Conservation (phyloP, 64 coral and sea anemone genomes). For the Pachyseris speciosa region DNA sequence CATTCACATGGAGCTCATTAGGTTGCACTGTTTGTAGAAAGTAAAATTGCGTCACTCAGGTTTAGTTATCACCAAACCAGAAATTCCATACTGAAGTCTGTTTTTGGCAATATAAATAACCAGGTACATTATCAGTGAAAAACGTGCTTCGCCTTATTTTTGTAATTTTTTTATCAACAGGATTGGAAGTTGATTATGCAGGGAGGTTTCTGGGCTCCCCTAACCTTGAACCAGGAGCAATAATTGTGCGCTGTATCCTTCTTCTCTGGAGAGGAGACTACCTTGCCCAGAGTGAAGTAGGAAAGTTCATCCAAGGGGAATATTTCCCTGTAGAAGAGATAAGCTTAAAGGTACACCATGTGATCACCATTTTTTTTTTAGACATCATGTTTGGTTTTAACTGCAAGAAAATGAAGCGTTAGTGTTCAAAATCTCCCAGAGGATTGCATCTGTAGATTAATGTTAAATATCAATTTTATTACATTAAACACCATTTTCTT, state of each 20-base stretch:
- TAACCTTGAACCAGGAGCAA: not conserved
- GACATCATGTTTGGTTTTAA: no score
- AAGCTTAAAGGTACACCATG: constrained; percentile 20
- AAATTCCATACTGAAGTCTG: no score
- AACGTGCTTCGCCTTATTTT: not conserved
- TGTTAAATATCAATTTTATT: no score
- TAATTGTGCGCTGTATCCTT: not conserved
- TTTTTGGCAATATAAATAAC: not conserved
- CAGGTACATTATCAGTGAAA: not conserved
- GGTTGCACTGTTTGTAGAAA: no score
- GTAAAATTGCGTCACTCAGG: no score
- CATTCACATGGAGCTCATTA: no score
- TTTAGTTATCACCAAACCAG: no score
- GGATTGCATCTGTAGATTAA: no score
- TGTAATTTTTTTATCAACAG: not conserved
- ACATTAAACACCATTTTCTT: no score
- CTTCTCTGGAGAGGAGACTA: constrained; percentile 35
- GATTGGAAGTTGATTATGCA: not conserved
- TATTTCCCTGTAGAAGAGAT: constrained; percentile 26
- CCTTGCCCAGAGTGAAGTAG: constrained; percentile 31
- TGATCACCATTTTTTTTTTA: no score
- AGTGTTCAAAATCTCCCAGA: not conserved
- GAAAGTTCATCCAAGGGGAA: constrained; percentile 40
- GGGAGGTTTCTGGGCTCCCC: not conserved
- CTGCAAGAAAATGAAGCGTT: no score